Base-by-base conservation (phyloP, 2,888 invertebrate species). In the Drosophila anceps region DNA sequence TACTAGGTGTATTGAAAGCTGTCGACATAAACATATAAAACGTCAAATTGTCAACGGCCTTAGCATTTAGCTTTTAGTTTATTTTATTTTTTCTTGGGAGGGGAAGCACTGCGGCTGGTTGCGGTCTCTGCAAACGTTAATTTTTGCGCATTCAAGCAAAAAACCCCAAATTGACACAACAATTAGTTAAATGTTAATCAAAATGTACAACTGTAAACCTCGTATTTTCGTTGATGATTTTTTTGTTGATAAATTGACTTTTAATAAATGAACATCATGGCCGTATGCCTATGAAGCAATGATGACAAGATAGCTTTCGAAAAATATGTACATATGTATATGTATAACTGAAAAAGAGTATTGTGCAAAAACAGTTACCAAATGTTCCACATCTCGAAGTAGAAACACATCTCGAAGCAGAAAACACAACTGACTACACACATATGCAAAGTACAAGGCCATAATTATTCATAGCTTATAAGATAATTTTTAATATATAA, bases 161-260 rank as follows among this genome's bases (percentile, higher is more conserved):
- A 79, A 79, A 68, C 63, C 54, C 59, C 55, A 58, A 77, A 59
- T 73, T 87, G 71, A 81, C 81, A 81, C 65, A 69, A 57, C 69
- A 79, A 90, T 84, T 84, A 84, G 90, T 70, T 57, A 73, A 76
- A 69, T 69, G 88, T 84, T 84, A 84, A 84, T 84, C 73, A 71
- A 86, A 75, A 73, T 71, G 67, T 77, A 80, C 72, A 86, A 76
- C 55, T 74, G 79, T 58, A 74, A 66, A 58, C 46, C 15, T 64
- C 31, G 51, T 13, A 43, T 55, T 48, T 41, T 43, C 33, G 41
- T 33, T 67, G n/a, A 13, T 15, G 27, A 24, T 57, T 58, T 67
- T 55, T 66, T 35, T 66, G 48, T 60, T 58, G 65, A 69, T 62
- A 69, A 87, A 69, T 74, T n/a, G 18, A 35, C 41, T 62, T 69